Evolutionary conservation across 2,888 invertebrate genomes (phyloP), one percentile per base, ranked within the genome.

Genomic region (Hedya salicella): DNA sequence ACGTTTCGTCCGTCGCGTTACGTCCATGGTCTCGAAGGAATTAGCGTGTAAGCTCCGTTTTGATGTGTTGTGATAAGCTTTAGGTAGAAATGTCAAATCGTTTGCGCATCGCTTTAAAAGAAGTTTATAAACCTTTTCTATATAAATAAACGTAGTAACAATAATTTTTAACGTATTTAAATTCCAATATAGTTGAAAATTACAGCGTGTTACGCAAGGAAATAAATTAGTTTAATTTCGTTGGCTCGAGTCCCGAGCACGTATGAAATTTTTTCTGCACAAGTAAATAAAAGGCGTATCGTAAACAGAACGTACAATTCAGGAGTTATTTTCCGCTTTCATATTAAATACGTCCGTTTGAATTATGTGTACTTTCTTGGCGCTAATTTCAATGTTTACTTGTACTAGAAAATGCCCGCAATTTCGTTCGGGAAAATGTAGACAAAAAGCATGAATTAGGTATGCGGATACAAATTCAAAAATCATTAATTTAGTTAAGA

Each of bases 221-320:
- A 62, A 60, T 59, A 39, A 39, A 60, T 25, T 52, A 39, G 48
- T 49, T 59, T 60, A 46, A 52, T 60, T n/a, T 52, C 46, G 46
- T 46, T 65, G 65, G 65, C 65, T 16, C 39, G 46, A 19, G 19
- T 46, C 42, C 65, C 36, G 53, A 53, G 14, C 65, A 60, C 65
- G 65, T 53, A 52, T 14, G 50, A 32, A 2, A 17, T 42, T 59
- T 60, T 21, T 49, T 40, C 36, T 46, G 39, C 14, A 46, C 50
- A 59, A 44, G 0, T 42, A 53, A 65, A 57, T 65, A 36, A 53
- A 60, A 46, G 40, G 65, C 11, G 39, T 13, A 46, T 17, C 13
- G 30, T 53, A 60, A 65, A 65, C 44, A 54, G n/a, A n/a, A n/a
- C 39, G 36, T 59, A 32, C 6, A 25, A 44, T 25, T 25, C 13